Evolutionary conservation across 1,140 invertebrate genomes (phyloP), one percentile per base, ranked within the genome.

Genomic region (Diorhabda carinulata): DNA sequence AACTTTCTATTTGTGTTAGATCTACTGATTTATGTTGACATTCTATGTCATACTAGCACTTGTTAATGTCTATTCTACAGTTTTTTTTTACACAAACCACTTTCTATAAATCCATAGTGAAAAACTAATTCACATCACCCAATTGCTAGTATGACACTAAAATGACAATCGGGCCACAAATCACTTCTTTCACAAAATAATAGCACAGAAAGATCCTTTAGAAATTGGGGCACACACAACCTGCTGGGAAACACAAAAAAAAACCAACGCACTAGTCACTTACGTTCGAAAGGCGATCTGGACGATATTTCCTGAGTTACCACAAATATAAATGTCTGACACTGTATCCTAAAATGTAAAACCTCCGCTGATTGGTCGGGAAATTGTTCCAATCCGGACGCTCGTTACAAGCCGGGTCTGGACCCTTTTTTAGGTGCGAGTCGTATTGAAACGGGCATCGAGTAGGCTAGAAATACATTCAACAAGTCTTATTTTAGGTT

Each of bases 231-330:
- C 67, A 67, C 61, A 67, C 42, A 63, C 45, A 57, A 59, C 52
- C 7, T 68, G 41, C 52, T 69, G 66, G 66, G 63, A 41, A 56
- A 45, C 52, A 60, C 64, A 73, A 64, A 68, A 43, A 60, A 70
- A 45, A 66, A 70, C 62, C 43, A 60, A 73, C 73, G 78, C 77
- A 76, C 73, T 71, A 68, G 56, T 81, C 86, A 91, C 89, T 91
- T 90, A 91, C 89, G 91, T 92, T 93, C 90, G 90, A 91, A 91
- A 93, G 91, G 91, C 91, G 91, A 92, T 93, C 91, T 94, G 92
- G 91, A 88, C 87, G 86, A 86, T 84, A 83, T 84, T 85, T 84
- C 84, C 85, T 84, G 84, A 80, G 83, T 80, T 82, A 79, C 83
- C 84, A 86, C 86, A 85, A 87, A 89, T 92, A 92, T 92, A 92